phyloP scores from a whole-genome alignment of 1,140 invertebrate genomes.

The Teleogryllus occipitalis region DNA sequence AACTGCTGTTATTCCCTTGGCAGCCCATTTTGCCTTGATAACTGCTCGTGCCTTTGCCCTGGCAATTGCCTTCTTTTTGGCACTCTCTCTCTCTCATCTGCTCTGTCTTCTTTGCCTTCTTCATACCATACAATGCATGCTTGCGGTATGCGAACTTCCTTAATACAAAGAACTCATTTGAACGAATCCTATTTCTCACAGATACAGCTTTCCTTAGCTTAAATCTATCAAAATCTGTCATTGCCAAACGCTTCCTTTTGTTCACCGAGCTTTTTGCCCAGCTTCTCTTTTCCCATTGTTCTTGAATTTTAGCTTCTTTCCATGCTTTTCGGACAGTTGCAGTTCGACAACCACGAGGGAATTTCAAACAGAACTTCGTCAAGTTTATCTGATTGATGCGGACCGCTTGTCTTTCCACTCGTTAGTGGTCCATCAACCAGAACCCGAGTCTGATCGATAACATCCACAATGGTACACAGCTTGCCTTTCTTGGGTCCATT shows the following conservation, averaged over 20 bases:
- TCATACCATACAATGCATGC: neutral
- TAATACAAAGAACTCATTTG: slow-evolving; percentile 67
- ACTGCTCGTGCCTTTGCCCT: too few species aligned
- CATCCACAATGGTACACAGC: slow-evolving; percentile 86
- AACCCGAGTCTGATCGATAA: slow-evolving; percentile 95
- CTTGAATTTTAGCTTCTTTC: slow-evolving; percentile 64
- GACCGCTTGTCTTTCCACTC: slow-evolving; percentile 69
- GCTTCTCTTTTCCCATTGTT: slow-evolving; percentile 67
- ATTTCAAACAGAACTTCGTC: slow-evolving; percentile 82
- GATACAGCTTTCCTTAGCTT: slow-evolving; percentile 85
- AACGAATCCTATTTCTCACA: slow-evolving; percentile 77
- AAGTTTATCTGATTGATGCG: slow-evolving; percentile 86
- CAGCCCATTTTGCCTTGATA: too few species aligned
- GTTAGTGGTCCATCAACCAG: slow-evolving; percentile 87
- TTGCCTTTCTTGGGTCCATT: slow-evolving; percentile 85
- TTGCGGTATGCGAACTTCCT: slow-evolving; percentile 46
- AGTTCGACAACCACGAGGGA: slow-evolving; percentile 80
- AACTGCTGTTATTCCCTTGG: too few species aligned
- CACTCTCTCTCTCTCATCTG: too few species aligned
- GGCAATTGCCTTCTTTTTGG: too few species aligned
- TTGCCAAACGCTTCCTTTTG: slow-evolving; percentile 68
- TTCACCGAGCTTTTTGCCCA: slow-evolving; percentile 75
- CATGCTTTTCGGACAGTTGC: slow-evolving; percentile 82
- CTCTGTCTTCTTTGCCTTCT: neutral
- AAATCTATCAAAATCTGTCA: slow-evolving; percentile 94